Base-by-base conservation (phyloP, 2,888 invertebrate genomes). In the Poecilus cupreus region DNA sequence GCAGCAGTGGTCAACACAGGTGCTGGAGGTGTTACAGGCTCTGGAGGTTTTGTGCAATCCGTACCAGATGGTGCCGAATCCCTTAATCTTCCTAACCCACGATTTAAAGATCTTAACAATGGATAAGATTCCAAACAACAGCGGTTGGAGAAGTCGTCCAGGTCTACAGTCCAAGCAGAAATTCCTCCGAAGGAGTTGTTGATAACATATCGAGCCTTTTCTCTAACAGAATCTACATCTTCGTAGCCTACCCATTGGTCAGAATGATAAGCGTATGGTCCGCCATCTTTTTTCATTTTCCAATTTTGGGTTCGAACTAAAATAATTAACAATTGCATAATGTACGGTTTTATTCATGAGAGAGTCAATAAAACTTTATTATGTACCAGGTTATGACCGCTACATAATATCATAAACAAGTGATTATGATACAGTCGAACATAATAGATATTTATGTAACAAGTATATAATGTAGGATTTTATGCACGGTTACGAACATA, bases 221-320 rank as follows among this genome's bases (percentile, higher is more conserved):
- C 92, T 82, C 91, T 92, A 13, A 97, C 92, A 11, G 96, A 96
- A 82, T 93, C 92, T 0, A 92, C 90, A 88, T 97, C 96, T 86
- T 98, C 98, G 86, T 93, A 98, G 51, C 97, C 95, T 43, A 97
- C 96, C 96, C 97, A 97, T 86, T 97, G 97, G 85, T 96, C 93
- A 54, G 93, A 93, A 6, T 92, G 91, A 88, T 94, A 94, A 0
- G 97, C 94, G 87, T 94, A 96, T 0, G 97, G 96, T 1, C 94
- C 95, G 39, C 93, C 92, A 0, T 91, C 90, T 74, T 92, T 91
- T 76, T 20, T 20, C 0, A 92, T 92, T 79, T 90, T 91, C 95
- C 95, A 96, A 24, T 93, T 91, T 68, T 93, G 89, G 82, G 92
- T 93, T 83, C 92, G 92, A 22, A 94, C 92, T 92, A 87, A 57